A percentile compares a stretch with the other conserved stretches of the same genome.
Evolutionary conservation across 2,113 vertebrate genomes (phyloP).

Genomic region (Pantherophis guttatus): DNA sequence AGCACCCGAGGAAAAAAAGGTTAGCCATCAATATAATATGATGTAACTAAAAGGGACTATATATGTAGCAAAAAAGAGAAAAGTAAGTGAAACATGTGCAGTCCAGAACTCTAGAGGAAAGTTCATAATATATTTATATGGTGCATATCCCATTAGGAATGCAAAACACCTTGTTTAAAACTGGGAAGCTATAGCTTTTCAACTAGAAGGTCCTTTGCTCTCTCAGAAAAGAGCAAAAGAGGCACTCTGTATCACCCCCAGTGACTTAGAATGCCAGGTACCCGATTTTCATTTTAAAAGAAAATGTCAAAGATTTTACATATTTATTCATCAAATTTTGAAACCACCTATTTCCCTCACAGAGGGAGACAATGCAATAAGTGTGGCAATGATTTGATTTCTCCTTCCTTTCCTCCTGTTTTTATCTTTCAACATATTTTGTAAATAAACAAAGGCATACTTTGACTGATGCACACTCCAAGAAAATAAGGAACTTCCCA

Average conservation of each 20-base stretch:
- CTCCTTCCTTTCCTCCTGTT: not conserved
- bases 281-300: not conserved
- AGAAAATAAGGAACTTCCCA: not conserved
- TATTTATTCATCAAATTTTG: no score
- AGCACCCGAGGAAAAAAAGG: no score
- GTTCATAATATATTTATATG: not conserved
- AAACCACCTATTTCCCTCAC: no score
- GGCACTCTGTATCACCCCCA: not conserved
- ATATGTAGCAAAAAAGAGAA: not conserved
- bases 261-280: not conserved
- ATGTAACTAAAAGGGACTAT: not conserved
- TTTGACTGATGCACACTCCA: not conserved
- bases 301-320: not conserved
- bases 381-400: not conserved
- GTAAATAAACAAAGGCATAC: not conserved
- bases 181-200: not conserved
- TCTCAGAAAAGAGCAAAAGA: not conserved
- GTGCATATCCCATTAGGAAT: not conserved
- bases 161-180: not conserved
- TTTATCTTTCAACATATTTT: not conserved
- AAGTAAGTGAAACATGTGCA: not conserved
- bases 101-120: not conserved
- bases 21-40: not conserved
- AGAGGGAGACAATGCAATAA: not conserved
- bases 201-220: not conserved